Evolutionary conservation across 2,797 vertebrate genomes (phyloP), one percentile per base, ranked within the genome.

Genomic region (Tapera naevia): DNA sequence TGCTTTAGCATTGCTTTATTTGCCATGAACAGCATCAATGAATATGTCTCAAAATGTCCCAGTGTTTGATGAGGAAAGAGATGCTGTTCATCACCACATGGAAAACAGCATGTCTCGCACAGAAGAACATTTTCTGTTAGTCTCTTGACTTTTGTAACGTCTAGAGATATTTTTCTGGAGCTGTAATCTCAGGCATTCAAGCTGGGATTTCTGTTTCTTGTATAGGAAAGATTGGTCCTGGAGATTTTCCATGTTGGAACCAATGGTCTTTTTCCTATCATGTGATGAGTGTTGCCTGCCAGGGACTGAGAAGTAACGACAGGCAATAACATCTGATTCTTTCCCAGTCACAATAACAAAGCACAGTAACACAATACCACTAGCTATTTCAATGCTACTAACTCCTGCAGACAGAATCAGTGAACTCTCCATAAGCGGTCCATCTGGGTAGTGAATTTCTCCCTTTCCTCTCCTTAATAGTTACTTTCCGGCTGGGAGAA

Each of bases 221-320:
- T 80, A 65, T 85, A 81, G 83, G 88, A 95, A 95, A 95, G 43
- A 82, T 80, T 81, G 74, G 84, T 83, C 39, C 75, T 91, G 90
- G 90, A 95, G 67, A 85, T 78, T 67, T 95, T 94, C 94, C 93
- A 78, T 43, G 37, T 61, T 93, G 92, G 84, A 96, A 94, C 89
- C 1, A 3, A 61, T 80, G 67, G 27, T 54, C 60, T 94, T 90
- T 95, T 95, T 95, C 88, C 80, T 71, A 56, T 93, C 92, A 93
- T 61, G 61, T 92, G 93, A 78, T 67, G 71, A 91, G 60, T 5
- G 10, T 50, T 87, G 92, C 41, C 71, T 96, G 92, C 84, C 94
- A 94, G 83, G 53, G 84, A 92, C 45, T 0, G 0, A 93, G 80
- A 75, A 93, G 51, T 58, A 94, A 75, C 43, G 66, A 69, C 73